Evolutionary conservation across 2,797 vertebrate genomes (phyloP), one percentile per base, ranked within the genome.

Genomic region (Chromis chromis): DNA sequence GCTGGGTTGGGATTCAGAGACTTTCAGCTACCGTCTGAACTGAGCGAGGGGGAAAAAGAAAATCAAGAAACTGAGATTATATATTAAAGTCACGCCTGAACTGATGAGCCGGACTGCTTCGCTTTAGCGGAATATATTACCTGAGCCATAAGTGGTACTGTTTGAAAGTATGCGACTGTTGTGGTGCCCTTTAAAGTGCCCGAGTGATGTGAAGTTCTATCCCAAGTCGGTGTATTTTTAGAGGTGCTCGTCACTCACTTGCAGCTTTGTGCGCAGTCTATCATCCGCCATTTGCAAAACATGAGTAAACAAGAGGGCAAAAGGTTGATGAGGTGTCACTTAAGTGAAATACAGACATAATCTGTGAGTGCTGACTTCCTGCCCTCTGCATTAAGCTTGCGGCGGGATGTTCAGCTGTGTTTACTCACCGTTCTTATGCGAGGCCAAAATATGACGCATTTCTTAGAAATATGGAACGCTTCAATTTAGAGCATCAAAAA

Each of bases 1-100:
- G 88, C 85, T 39, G 24, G 25, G 67, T 31, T 63, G 76, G 79
- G 78, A 86, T 74, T 76, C 84, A 62, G 56, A 76, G 86, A 77
- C 70, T 66, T 31, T 16, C 33, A 19, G 70, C 65, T 76, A 14
- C 50, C 46, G n/a, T 82, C 14, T 81, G 77, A 82, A 76, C 42
- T 0, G 31, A 72, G 31, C 0, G 54, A 39, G 16, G 16, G 1
- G 19, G 9, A 13, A 33, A 17, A 11, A 33, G 16, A 44, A 65
- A 55, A 72, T 72, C 61, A 76, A 82, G 71, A 80, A 81, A 81
- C 7, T 6, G 65, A 76, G 76, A 85, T 86, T 83, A 70, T 70
- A 70, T 70, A 79, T 84, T 74, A 65, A 79, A 83, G 78, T 80
- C 64, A 65, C 33, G 74, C 70, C 64, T 79, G 68, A 64, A 86